These are phyloP conservation scores for Gambusia holbrooki DNA, from an alignment of 2,113 vertebrate genomes.

Conservation along the genomic window DNA sequence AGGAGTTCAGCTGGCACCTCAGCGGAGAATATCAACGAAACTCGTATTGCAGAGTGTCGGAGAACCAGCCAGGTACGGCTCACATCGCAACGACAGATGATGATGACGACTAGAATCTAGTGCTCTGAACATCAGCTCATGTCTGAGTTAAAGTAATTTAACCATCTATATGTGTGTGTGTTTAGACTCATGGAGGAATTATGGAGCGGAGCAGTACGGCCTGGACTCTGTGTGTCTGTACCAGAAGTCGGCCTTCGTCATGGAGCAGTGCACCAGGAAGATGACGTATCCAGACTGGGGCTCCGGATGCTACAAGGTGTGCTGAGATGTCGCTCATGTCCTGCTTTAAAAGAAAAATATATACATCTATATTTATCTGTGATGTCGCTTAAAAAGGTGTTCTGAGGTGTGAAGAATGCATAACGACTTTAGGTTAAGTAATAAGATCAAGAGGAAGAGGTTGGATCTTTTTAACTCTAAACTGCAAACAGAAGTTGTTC, in stretches of 20 bases:
- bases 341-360: too few species aligned
- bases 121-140: too few species aligned
- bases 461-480: not conserved
- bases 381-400: not conserved
- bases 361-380: not conserved
- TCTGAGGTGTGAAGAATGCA: not conserved
- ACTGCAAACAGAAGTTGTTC: not conserved
- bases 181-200: slow-evolving; percentile 91
- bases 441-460: not conserved
- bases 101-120: too few species aligned
- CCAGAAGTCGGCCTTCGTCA: slow-evolving; percentile 93
- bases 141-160: too few species aligned
- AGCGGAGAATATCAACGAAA: slow-evolving; percentile 95
- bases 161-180: slow-evolving; percentile 21
- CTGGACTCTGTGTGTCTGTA: slow-evolving; percentile 91
- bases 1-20: slow-evolving; percentile 97
- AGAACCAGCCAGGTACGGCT: slow-evolving; percentile 88
- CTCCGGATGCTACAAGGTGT: slow-evolving; percentile 95
- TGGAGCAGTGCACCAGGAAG: slow-evolving; percentile 92
- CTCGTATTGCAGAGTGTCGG: slow-evolving; percentile 89
- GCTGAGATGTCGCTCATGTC: too few species aligned
- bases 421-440: too few species aligned
- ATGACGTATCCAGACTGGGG: slow-evolving; percentile 97
- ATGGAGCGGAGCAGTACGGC: slow-evolving; percentile 93
- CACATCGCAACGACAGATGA: not conserved